A percentile compares a stretch with the other conserved stretches of the same genome.
Conservation (phyloP, 2,888 invertebrate genomes). For the Malachius bipustulatus region DNA sequence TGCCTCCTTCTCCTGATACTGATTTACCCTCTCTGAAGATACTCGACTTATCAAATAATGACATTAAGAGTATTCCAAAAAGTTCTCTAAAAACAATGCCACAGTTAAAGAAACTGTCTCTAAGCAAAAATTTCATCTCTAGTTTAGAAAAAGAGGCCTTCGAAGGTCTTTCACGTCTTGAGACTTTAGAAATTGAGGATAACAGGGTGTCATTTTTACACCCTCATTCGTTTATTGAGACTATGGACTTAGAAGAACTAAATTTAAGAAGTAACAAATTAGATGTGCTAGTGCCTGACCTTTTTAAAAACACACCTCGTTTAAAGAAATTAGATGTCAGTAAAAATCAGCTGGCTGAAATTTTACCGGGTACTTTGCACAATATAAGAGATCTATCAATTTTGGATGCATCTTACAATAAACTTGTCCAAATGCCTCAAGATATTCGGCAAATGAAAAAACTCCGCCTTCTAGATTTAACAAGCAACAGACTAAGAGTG, state of each 20-base stretch:
- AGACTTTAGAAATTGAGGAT: slow-evolving; percentile 60
- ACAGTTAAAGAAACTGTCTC: slow-evolving; percentile 54
- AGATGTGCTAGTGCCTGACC: slow-evolving; percentile 53
- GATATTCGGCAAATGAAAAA: slow-evolving; percentile 56
- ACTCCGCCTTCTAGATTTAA: slow-evolving; percentile 62
- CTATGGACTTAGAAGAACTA: slow-evolving; percentile 53
- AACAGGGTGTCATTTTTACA: slow-evolving; percentile 60
- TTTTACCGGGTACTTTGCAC: slow-evolving; percentile 51
- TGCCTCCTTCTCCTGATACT: slow-evolving; percentile 52
- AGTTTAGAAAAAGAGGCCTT: slow-evolving; percentile 58
- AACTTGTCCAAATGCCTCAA: slow-evolving; percentile 57
- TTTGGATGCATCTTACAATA: slow-evolving; percentile 68
- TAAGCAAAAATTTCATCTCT: slow-evolving; percentile 62
- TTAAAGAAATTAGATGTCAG: slow-evolving; percentile 61
- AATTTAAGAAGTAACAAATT: slow-evolving; percentile 67
- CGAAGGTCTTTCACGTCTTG: slow-evolving; percentile 55
- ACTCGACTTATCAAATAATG: slow-evolving; percentile 64
- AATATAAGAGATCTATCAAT: slow-evolving; percentile 52
- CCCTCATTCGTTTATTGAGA: slow-evolving; percentile 50
- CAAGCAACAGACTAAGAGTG: slow-evolving; percentile 61
- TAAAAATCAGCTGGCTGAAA: slow-evolving; percentile 58
- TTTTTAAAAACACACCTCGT: slow-evolving; percentile 52
- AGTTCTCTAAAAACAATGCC: slow-evolving; percentile 53
- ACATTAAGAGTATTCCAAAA: slow-evolving; percentile 55
- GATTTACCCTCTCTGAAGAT: slow-evolving; percentile 61